Evolutionary conservation across 2,797 vertebrate genomes (phyloP), one percentile per base, ranked within the genome.

Genomic region (Lagodon rhomboides): DNA sequence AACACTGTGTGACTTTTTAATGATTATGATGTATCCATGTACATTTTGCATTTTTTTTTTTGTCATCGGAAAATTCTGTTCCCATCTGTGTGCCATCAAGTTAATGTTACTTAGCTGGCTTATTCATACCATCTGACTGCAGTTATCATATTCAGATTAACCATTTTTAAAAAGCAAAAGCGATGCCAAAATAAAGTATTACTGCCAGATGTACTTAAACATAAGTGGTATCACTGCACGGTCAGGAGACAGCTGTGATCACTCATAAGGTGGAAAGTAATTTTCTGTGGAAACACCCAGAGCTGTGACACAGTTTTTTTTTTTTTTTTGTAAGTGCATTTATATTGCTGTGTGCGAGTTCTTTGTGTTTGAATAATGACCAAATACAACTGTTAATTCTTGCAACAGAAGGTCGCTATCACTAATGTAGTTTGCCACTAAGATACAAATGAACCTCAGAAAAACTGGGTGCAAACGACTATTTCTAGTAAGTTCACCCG

Each of bases 321-420:
- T 38, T 9, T 75, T 25, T 74, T 54, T 68, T 12, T n/a, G 9
- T 20, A 18, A 63, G 59, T 23, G 50, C 8, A 55, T 82, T 82
- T 79, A 63, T 77, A 55, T 79, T 53, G 38, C 53, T 50, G 46
- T 69, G 62, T 78, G 44, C 47, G 76, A 27, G 22, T 81, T 72
- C 44, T 76, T 61, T 74, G 38, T 72, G 38, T 87, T 75, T 88
- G 83, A 87, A 69, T 84, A 85, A 89, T 83, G 66, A 68, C 63
- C 38, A 0, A 74, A 80, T 68, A 5, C 53, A 72, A 73, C 43
- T 77, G 70, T 79, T 85, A 85, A 84, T 83, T 82, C 70, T 55
- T 56, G 61, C 67, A 71, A 74, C 50, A 72, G 72, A 34, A 71
- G 73, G 69, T 55, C 38, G 11, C 55, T 56, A 54, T 56, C 60